Base-by-base conservation (phyloP, 2,113 vertebrate species). In the Cranoglanis bouderius region DNA sequence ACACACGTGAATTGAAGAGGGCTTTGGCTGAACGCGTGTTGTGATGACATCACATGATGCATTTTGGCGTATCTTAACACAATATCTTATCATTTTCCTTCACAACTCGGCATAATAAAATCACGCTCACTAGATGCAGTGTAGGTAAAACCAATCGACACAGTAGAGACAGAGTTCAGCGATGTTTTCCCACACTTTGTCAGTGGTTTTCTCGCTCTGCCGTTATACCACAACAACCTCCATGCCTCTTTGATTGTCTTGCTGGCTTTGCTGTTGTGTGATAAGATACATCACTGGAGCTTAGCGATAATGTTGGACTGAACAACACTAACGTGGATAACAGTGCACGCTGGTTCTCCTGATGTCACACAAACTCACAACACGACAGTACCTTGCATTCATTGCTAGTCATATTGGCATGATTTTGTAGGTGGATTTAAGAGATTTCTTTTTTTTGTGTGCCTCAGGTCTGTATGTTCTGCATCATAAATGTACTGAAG, bases 151-250 rank as follows among this genome's bases (percentile, higher is more conserved):
- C 8, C 67, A 24, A 21, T 38, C 18, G 35, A 43, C 19, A 43
- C 40, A 46, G 21, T 40, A 74, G 38, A 46, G 35, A 46, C 24
- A 14, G 46, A 43, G 87, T 38, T 82, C 51, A 46, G 51, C 19
- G 35, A 88, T 43, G 65, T 32, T 67, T 35, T 83, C 63, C 21
- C 86, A 82, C 63, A 57, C 49, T 14, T 65, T 46, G 49, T 82
- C 19, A 72, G 78, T 83, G 38, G 63, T 59, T 88, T 70, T 46
- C 40, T 55, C 5, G 29, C 24, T 43, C 21, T 70, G 63, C 63
- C 61, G 63, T 88, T 88, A 72, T 16, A 88, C 86, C 86, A 72
- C 78, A 88, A 2, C 26, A 49, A 61, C 81, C 80, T 88, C 75
- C 16, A 16, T 51, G 83, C 81, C 63, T 32, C 24, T 49, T 6